Percentiles rank a stretch among this genome's conserved stretches.
phyloP scores from a whole-genome alignment of 2,113 vertebrate species.

The Cygnus atratus region DNA sequence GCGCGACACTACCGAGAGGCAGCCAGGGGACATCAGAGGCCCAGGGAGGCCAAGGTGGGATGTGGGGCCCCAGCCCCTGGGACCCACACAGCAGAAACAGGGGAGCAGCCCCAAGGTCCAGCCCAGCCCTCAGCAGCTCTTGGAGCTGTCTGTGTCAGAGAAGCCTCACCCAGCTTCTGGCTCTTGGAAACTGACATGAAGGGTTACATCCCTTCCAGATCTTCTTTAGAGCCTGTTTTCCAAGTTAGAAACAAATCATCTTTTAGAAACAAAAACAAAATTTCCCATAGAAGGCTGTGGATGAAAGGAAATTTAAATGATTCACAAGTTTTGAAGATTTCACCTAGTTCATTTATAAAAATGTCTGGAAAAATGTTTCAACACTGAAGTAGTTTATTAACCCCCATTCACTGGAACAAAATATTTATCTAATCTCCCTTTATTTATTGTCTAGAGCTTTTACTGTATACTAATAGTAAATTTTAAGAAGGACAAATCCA shows the following conservation, averaged over 20 bases:
- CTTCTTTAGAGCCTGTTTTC: rapidly evolving
- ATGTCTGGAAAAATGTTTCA: neutral
- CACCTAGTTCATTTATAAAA: neutral
- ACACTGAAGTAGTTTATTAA: neutral
- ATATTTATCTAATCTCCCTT: neutral
- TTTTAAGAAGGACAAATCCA: neutral
- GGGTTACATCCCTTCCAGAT: no score
- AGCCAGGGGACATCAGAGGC: no score
- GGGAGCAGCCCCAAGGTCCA: no score
- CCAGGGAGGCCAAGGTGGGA: no score
- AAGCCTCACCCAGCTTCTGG: neutral
- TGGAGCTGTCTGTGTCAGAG: no score
- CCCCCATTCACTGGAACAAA: neutral
- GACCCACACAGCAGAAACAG: no score
- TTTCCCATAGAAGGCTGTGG: neutral
- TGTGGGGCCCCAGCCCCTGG: no score
- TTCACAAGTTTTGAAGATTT: neutral
- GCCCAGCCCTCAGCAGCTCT: no score
- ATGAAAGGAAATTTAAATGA: neutral
- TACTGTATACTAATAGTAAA: neutral
- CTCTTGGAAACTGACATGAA: neutral
- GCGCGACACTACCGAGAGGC: rapidly evolving
- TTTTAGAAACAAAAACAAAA: neutral
- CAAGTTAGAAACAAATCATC: neutral
- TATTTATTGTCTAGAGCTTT: neutral